A percentile compares a stretch with the other conserved stretches of the same genome.
phyloP scores from a whole-genome alignment of 2,113 vertebrate species.

The Gila orcuttii region DNA sequence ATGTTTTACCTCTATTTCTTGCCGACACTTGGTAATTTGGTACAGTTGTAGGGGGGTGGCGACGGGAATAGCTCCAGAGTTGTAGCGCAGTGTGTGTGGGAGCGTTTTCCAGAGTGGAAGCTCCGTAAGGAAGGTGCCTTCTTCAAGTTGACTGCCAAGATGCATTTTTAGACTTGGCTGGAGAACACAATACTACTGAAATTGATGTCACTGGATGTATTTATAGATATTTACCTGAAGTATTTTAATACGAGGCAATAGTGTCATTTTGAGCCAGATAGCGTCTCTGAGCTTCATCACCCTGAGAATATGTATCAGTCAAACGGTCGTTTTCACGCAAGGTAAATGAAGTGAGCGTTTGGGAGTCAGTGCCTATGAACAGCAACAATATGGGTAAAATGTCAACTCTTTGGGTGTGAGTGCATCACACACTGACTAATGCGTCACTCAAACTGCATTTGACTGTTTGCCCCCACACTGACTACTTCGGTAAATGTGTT shows the following conservation, averaged over 20 bases:
- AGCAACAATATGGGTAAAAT: slow-evolving; percentile 59
- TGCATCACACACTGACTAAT: slow-evolving; percentile 58
- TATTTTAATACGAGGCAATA: slow-evolving; percentile 38
- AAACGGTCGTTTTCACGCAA: slow-evolving; percentile 5
- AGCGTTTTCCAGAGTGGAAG: slow-evolving; percentile 61
- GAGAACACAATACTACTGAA: slow-evolving; percentile 70
- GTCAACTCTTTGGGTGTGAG: slow-evolving; percentile 59
- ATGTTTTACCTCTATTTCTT: slow-evolving; percentile 73
- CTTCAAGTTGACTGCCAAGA: slow-evolving; percentile 71
- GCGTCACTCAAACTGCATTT: slow-evolving; percentile 54
- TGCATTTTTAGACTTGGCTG: slow-evolving; percentile 75
- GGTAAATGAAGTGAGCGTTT: slow-evolving; percentile 48
- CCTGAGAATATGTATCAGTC: slow-evolving; percentile 27
- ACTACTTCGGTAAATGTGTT: slow-evolving; percentile 45
- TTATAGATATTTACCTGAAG: slow-evolving; percentile 57
- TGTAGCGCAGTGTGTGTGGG: slow-evolving; percentile 76
- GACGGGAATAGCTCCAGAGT: slow-evolving; percentile 77
- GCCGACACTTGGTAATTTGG: slow-evolving; percentile 73
- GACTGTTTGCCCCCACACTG: slow-evolving; percentile 55
- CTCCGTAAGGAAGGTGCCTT: slow-evolving; percentile 61
- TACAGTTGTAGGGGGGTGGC: slow-evolving; percentile 66
- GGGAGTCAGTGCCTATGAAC: slow-evolving; percentile 54
- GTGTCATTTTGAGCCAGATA: slow-evolving; percentile 8
- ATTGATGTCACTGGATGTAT: slow-evolving; percentile 75
- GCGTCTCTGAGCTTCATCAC: slow-evolving; percentile 14